A percentile compares a stretch with the other conserved stretches of the same genome.
phyloP scores from a whole-genome alignment of 2,888 invertebrate genomes.

The Thereva unica region DNA sequence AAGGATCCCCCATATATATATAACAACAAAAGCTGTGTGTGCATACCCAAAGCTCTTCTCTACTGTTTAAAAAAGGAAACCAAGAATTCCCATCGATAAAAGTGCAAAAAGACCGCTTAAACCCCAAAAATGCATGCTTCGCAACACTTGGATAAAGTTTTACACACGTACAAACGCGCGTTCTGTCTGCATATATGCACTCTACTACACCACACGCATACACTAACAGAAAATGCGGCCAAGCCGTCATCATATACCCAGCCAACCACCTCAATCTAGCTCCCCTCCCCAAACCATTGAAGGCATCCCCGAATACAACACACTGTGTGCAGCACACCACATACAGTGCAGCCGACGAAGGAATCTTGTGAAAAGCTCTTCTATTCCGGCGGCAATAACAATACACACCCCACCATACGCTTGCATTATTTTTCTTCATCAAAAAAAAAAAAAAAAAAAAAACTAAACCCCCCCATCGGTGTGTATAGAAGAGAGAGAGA shows the following conservation, averaged over 20 bases:
- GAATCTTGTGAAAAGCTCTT: too few relatives aligned
- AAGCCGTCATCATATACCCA: too few relatives aligned
- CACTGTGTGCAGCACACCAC: too few relatives aligned
- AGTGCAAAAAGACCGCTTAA: conserved; percentile 32
- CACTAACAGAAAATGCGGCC: too few relatives aligned
- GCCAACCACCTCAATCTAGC: too few relatives aligned
- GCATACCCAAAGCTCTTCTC: conserved; percentile 24
- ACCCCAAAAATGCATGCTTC: conserved; percentile 9
- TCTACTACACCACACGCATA: too few relatives aligned
- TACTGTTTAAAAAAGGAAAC: conserved; percentile 11
- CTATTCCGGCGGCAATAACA: too few relatives aligned
- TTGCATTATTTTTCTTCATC: too few relatives aligned
- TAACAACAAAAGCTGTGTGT: conserved; percentile 8
- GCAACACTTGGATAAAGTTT: background rate
- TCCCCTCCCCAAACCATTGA: too few relatives aligned
- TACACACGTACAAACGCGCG: background rate
- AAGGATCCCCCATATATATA: conserved; percentile 23
- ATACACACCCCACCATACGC: too few relatives aligned
- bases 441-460: background rate
- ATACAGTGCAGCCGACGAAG: too few relatives aligned
- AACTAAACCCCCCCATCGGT: background rate
- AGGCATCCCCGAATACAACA: too few relatives aligned
- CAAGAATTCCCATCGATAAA: conserved; percentile 28
- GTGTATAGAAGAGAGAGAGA: background rate
- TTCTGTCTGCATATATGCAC: background rate